Base-by-base conservation (phyloP, 2,888 invertebrate species). In the Adelphocoris suturalis region DNA sequence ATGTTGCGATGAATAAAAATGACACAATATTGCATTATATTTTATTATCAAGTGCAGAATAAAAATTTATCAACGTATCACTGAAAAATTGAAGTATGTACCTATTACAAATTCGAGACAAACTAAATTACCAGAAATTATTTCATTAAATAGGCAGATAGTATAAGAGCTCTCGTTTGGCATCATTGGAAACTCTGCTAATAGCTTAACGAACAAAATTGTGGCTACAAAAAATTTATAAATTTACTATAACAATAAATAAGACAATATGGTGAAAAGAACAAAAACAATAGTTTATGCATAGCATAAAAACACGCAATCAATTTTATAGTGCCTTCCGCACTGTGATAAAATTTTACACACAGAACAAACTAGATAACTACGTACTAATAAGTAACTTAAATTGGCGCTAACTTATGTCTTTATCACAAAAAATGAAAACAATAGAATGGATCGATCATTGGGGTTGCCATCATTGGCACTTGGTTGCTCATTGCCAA, bases 321-420 rank as follows among this genome's bases (percentile, higher is more conserved):
- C 7, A 68, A 68, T 68, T 68, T 68, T 68, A 68, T 68, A 68
- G 68, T 68, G 68, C 68, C 7, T 23, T 68, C 11, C 12, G 68
- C 68, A 68, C 68, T 68, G 23, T 23, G 68, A 68, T 68, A 68
- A 68, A 68, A 68, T 68, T 68, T n/a, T 68, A 23, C 68, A 68
- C 68, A 19, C 16, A 68, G 57, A 68, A 68, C 68, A 68, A 23
- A 68, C 52, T 52, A 14, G 52, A 52, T 52, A 37, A 37, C n/a
- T 61, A 61, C 37, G 12, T 23, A 23, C 68, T 68, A 68, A 68
- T 68, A 68, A 68, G 68, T 68, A 68, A 68, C 68, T 23, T 23
- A 68, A n/a, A 68, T 23, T 68, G 23, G 23, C 68, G 68, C 12
- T 68, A 68, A 68, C 27, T 5, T 68, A 68, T 68, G 23, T 68